Percentiles rank a stretch among this genome's conserved stretches.
Evolutionary conservation across 2,113 vertebrate species (phyloP).

Genomic region (Osmerus eperlanus): DNA sequence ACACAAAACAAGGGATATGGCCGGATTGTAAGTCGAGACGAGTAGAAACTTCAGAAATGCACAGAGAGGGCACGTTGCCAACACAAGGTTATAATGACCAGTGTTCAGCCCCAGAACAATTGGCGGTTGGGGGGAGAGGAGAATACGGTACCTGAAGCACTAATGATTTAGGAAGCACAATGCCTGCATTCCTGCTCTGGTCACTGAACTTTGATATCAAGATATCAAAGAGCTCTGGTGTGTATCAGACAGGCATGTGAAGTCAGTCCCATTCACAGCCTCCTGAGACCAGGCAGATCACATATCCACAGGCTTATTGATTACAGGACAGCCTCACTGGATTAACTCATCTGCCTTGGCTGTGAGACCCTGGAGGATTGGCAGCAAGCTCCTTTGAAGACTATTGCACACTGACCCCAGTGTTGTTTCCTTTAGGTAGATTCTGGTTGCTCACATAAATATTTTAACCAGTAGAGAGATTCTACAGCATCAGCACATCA

Average conservation of each 20-base stretch:
- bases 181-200: conserved; percentile 54
- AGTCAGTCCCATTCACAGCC: conserved; percentile 43
- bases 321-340: conserved; percentile 47
- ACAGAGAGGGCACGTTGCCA: conserved; percentile 35
- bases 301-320: conserved; percentile 60
- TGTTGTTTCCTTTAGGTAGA: too few species aligned
- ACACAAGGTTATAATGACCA: conserved; percentile 41
- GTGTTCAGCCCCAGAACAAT: conserved; percentile 45
- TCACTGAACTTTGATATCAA: conserved; percentile 61
- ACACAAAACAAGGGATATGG: conserved; percentile 15
- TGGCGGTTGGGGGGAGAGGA: conserved; percentile 23
- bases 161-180: conserved; percentile 59
- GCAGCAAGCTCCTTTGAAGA: conserved; percentile 19
- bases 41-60: conserved; percentile 27
- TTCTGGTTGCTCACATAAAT: background rate
- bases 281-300: conserved; percentile 48
- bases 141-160: conserved; percentile 42
- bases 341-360: conserved; percentile 31
- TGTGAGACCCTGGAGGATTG: conserved; percentile 40
- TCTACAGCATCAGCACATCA: too few species aligned
- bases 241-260: conserved; percentile 38
- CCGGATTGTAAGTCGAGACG: conserved; percentile 44
- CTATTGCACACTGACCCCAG: background rate
- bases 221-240: conserved; percentile 59
- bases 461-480: conserved; percentile 10